phyloP scores from a whole-genome alignment of 30 jellyfish, hydroid and myxozoan genomes.

The Pelagia noctiluca region DNA sequence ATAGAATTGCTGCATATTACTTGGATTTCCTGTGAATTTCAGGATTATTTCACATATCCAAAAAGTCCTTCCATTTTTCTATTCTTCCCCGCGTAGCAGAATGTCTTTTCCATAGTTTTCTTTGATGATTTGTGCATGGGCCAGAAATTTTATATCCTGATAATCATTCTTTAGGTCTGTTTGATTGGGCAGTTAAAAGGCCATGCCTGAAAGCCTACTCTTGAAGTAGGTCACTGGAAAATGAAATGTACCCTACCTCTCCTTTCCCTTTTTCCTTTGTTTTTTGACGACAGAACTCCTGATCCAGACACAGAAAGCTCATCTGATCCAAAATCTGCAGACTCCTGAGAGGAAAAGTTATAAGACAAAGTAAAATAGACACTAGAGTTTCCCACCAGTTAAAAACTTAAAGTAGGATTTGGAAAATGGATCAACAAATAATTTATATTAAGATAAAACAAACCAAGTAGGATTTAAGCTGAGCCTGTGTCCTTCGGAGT shows the following conservation, averaged over 20 bases:
- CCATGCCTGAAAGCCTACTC: background rate
- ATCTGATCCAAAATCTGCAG: slow-evolving; percentile 47
- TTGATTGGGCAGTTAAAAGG: background rate
- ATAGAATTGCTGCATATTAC: no score
- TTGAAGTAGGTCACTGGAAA: background rate
- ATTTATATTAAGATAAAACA: no score
- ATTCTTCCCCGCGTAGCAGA: background rate
- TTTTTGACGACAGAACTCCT: slow-evolving; percentile 57
- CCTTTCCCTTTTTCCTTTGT: slow-evolving; percentile 1
- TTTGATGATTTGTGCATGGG: no score
- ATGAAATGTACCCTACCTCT: slow-evolving; percentile 7
- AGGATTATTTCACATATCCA: no score
- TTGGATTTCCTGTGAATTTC: no score
- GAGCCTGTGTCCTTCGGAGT: no score
- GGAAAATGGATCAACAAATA: background rate
- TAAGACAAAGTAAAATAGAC: background rate
- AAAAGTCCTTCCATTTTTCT: background rate
- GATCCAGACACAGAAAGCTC: slow-evolving; percentile 67
- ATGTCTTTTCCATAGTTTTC: no score
- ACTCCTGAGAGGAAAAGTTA: slow-evolving; percentile 11
- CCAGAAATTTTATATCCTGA: background rate
- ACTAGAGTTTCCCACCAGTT: background rate
- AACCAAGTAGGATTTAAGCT: no score
- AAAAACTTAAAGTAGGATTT: background rate
- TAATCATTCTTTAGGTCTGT: background rate